Percentiles rank a stretch among this genome's conserved stretches.
Conservation (phyloP, 2,113 vertebrate species). For the Micronycteris hirsuta region DNA sequence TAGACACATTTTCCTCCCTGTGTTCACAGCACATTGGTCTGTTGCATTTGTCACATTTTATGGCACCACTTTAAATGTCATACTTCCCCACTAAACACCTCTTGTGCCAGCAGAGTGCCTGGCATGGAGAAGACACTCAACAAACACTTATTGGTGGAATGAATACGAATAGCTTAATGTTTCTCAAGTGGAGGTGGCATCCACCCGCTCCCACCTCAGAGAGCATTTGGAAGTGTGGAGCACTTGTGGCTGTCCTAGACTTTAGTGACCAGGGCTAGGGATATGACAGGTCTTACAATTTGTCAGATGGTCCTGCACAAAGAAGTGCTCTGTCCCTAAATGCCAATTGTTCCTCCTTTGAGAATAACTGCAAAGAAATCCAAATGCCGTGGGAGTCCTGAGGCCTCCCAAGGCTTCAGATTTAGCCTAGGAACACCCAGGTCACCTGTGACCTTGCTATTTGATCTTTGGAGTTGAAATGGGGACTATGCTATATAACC, state of each 20-base stretch:
- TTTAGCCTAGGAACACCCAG: neutral
- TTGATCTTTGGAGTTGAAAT: neutral
- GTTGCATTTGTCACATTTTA: neutral
- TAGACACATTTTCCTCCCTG: neutral
- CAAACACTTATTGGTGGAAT: slow-evolving; percentile 18
- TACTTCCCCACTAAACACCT: neutral
- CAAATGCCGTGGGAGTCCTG: neutral
- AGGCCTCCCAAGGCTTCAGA: neutral
- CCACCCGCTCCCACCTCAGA: neutral
- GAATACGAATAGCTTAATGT: slow-evolving; percentile 7
- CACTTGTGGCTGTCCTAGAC: neutral
- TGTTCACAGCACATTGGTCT: neutral
- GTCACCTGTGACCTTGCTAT: neutral
- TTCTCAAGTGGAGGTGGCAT: neutral
- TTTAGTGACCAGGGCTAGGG: neutral
- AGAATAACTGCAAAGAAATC: neutral
- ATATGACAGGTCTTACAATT: neutral
- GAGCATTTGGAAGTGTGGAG: neutral
- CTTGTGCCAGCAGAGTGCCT: neutral
- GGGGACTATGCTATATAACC: neutral
- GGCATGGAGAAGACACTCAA: neutral
- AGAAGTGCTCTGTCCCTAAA: neutral
- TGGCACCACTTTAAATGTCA: slow-evolving; percentile 33
- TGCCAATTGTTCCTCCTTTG: neutral
- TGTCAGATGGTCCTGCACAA: neutral